These are phyloP conservation scores for Aphrophora alni DNA, from an alignment of 2,888 invertebrate genomes.

Conservation along the genomic window DNA sequence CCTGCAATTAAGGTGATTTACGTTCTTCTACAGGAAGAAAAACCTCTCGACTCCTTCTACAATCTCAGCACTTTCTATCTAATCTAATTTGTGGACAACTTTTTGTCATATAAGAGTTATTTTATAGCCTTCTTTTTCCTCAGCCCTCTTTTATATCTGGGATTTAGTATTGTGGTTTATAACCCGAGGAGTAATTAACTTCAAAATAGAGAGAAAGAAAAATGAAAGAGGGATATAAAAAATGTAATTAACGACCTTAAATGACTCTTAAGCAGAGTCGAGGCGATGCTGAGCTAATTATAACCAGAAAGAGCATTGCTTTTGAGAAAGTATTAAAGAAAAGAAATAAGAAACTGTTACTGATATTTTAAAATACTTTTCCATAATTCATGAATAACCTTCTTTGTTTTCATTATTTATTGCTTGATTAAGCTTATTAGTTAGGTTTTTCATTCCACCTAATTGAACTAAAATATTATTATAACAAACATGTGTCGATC, in stretches of 20 bases:
- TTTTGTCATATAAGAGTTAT: constrained; percentile 9
- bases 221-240: neutral
- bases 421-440: too few species aligned
- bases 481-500: too few species aligned
- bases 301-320: too few species aligned
- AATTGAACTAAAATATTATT: too few species aligned
- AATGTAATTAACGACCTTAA: neutral
- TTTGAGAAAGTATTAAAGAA: too few species aligned
- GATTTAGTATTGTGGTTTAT: neutral
- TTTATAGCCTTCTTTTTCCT: neutral
- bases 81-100: constrained; percentile 9
- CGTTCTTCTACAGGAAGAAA: neutral
- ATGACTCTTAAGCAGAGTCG: neutral
- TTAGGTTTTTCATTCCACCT: too few species aligned
- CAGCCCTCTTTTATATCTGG: neutral
- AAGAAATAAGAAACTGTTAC: too few species aligned
- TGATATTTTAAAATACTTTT: too few species aligned
- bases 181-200: neutral
- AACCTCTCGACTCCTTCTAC: neutral
- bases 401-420: too few species aligned
- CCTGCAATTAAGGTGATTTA: constrained; percentile 5
- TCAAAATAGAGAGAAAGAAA: neutral
- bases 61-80: constrained; percentile 1
- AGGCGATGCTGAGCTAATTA: too few species aligned
- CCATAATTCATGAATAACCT: too few species aligned